Percentiles rank a stretch among this genome's conserved stretches.
phyloP scores from a whole-genome alignment of 2,797 vertebrate species.

The Pangasius macronema region DNA sequence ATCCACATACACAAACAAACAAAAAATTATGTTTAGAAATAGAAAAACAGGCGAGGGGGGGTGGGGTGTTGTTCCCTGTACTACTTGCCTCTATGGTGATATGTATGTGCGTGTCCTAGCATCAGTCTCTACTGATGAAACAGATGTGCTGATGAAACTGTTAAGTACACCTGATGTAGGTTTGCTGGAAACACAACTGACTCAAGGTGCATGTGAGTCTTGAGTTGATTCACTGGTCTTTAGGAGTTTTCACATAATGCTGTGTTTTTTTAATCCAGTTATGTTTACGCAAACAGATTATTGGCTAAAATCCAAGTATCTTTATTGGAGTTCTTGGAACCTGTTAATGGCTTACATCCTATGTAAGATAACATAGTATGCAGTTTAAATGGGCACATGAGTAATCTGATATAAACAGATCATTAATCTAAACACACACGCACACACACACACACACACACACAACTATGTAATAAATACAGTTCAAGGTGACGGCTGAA shows the following conservation, averaged over 20 bases:
- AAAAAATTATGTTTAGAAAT: constrained; percentile 23
- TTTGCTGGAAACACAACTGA: background rate
- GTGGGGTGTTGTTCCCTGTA: background rate
- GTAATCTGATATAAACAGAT: background rate
- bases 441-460: background rate
- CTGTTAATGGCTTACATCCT: background rate
- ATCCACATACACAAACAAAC: constrained; percentile 52
- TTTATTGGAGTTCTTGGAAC: background rate
- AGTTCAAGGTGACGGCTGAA: constrained; percentile 80
- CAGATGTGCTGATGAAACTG: constrained; percentile 74
- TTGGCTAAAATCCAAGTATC: background rate
- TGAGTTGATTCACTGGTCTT: background rate
- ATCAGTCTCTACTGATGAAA: constrained; percentile 77
- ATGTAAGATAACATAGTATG: background rate
- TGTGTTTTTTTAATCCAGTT: constrained; percentile 1
- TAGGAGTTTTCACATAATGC: background rate
- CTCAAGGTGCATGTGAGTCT: background rate
- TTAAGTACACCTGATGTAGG: constrained; percentile 44
- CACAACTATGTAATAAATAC: constrained; percentile 56
- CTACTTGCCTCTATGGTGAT: constrained; percentile 59
- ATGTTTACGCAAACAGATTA: background rate
- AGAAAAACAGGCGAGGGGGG: background rate
- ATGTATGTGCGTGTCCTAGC: constrained; percentile 80
- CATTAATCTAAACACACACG: constrained; percentile 42
- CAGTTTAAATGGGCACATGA: background rate